Base-by-base conservation (phyloP, 2,797 vertebrate species). In the Liparis tanakae region DNA sequence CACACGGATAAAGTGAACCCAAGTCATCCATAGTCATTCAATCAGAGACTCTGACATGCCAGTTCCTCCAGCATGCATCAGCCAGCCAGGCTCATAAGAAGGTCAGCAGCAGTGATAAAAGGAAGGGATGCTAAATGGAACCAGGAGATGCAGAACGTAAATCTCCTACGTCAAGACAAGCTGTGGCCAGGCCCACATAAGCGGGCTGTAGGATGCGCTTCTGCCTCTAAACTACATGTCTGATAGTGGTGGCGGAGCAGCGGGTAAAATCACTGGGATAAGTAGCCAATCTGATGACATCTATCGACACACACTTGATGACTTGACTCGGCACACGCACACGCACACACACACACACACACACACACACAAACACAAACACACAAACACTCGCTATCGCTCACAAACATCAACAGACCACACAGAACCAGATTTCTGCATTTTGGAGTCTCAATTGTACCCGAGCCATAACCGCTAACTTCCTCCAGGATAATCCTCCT, bases 401-500 rank as follows among this genome's bases (percentile, higher is more conserved):
- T 57, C 61, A 76, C 60, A 39, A 80, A 77, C 84, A 92, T 88
- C 87, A 75, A 67, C 77, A 87, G 87, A 89, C 82, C 25, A 36
- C 20, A 88, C 73, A 90, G 67, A 83, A 77, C 39, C 66, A 84
- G 76, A 51, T 67, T 60, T 79, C 51, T 78, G 53, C 50, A 54
- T 78, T 79, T 75, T 67, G 64, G 73, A 75, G 78, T 56, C 71
- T 80, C 22, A 57, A 63, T 80, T 85, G 72, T 74, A 59, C 80
- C 78, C 72, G 82, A 85, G 79, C 82, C 87, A 86, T 79, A 89
- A 91, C 91, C 86, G 17, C 87, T 51, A 72, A 93, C 80, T 92
- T 92, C 89, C 89, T 91, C 67, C 50, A 68, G 22, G 74, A 87
- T 78, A 85, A 82, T 86, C 76, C 85, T 81, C 81, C 70, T 46